Base-by-base conservation (phyloP, 2,113 vertebrate species). In the Oryzias javanicus region DNA sequence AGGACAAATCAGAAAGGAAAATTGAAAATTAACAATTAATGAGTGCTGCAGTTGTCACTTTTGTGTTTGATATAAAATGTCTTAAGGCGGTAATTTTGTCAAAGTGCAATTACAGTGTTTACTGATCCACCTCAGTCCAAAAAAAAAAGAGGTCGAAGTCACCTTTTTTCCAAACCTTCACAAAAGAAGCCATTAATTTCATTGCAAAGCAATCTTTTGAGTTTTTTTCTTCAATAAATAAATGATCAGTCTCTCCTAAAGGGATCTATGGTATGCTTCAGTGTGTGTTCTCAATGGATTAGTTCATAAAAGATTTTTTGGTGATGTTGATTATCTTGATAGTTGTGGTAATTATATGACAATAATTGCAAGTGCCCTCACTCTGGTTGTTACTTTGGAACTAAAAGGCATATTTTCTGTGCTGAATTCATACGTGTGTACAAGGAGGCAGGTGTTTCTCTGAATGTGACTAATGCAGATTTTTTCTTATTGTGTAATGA, bases 281-380 rank as follows among this genome's bases (percentile, higher is more conserved):
- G 82, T 89, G 84, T 89, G 84, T 86, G 67, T 80, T 88, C 73
- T 88, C 67, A 74, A 76, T 84, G 76, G 67, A 79, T 51, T 83
- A 50, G 78, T 83, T 86, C 78, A 68, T 84, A 82, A 83, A 81
- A 82, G 88, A 73, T 78, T 85, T 22, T n/a, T n/a, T 86, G 82
- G 84, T 91, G 85, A 80, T 80, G 72, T 73, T 78, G 63, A 69
- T 87, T 83, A 78, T 85, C 80, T 87, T 85, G 73, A 67, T 91
- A 82, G 80, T 83, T 82, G 90, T 92, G 87, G 88, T 90, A 82
- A 86, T 78, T 84, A 78, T 87, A 79, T 85, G 81, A 80, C 79
- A 84, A 85, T 70, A 84, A 76, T 88, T 90, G 81, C 88, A 90
- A 91, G 86, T 90, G 89, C 88, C 89, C 89, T 90, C 82, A 86